These are phyloP conservation scores for Melanaphis sacchari DNA, from an alignment of 1,140 invertebrate genomes.

Conservation along the genomic window DNA sequence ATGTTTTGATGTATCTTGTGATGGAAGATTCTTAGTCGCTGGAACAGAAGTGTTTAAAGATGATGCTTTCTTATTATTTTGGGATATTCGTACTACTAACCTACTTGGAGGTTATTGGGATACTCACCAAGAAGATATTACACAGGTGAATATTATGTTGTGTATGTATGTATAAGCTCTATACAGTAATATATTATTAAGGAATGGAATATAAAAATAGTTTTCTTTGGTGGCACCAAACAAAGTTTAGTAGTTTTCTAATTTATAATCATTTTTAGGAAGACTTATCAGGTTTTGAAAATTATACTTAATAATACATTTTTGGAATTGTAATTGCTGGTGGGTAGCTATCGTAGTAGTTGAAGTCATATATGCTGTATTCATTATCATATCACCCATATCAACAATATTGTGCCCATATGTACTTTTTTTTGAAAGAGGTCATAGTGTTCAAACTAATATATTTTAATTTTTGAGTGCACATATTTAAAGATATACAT, in stretches of 20 bases:
- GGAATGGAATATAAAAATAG: background rate
- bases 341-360: too few species aligned
- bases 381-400: too few species aligned
- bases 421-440: too few species aligned
- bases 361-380: too few species aligned
- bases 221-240: background rate
- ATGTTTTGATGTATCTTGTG: slow-evolving; percentile 79
- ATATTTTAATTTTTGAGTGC: too few species aligned
- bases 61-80: slow-evolving; percentile 82
- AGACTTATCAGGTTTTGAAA: background rate
- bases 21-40: slow-evolving; percentile 76
- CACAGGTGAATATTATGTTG: slow-evolving; percentile 68
- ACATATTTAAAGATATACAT: too few species aligned
- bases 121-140: slow-evolving; percentile 84
- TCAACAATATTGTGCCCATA: too few species aligned
- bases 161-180: too few species aligned
- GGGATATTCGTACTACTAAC: slow-evolving; percentile 75
- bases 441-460: too few species aligned
- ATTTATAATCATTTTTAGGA: background rate
- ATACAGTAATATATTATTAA: too few species aligned
- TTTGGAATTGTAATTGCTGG: too few species aligned
- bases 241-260: background rate
- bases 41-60: slow-evolving; percentile 77
- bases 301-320: background rate
- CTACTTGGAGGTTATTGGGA: slow-evolving; percentile 86